Evolutionary conservation across 2,797 vertebrate species (phyloP).

Genomic region (Chiroxiphia lanceolata): DNA sequence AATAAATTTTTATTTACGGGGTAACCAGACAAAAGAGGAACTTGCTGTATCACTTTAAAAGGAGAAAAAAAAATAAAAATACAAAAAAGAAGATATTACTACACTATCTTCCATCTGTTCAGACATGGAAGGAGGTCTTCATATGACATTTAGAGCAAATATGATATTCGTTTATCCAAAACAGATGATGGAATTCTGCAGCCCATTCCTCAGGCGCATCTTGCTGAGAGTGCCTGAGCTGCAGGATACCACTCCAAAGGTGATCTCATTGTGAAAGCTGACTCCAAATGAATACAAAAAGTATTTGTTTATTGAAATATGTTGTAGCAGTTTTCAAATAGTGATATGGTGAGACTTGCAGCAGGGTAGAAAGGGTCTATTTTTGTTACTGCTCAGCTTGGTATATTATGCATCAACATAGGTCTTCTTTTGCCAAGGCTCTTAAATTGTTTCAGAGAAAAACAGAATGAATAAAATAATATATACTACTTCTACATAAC

Average conservation of each 20-base stretch:
- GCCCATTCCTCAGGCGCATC: background rate
- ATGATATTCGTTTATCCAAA: conserved; percentile 30
- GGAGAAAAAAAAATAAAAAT: background rate
- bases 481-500: background rate
- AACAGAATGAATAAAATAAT: background rate
- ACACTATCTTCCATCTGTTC: background rate
- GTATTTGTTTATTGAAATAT: conserved; percentile 45
- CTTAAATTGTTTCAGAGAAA: conserved; percentile 15
- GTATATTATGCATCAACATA: background rate
- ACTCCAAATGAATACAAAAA: conserved; percentile 36
- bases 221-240: conserved; percentile 2
- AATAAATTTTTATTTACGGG: background rate
- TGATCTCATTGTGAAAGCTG: conserved; percentile 42
- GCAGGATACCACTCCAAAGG: background rate
- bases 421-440: background rate
- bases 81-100: background rate
- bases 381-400: conserved; percentile 24
- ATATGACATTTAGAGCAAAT: conserved; percentile 12
- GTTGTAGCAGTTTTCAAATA: conserved; percentile 12
- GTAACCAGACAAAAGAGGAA: background rate
- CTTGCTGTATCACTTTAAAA: background rate
- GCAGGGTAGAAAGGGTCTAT: background rate
- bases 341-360: background rate
- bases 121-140: background rate
- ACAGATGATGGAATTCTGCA: background rate